Conservation (phyloP, 2,888 invertebrate species). For the Epirrhoe alternata region DNA sequence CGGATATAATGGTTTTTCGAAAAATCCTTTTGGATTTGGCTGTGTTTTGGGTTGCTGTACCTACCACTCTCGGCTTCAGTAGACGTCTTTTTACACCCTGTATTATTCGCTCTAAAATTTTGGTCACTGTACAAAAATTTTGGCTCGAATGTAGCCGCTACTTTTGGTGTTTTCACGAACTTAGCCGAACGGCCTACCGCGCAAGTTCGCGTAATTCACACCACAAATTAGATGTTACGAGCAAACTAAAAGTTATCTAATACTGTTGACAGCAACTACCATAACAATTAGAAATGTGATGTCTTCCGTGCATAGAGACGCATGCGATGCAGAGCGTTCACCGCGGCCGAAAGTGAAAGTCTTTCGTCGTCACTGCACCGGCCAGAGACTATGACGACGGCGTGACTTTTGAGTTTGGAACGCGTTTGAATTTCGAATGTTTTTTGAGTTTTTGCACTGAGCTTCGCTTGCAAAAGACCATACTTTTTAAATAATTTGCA, state of each 20-base stretch:
- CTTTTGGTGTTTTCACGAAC: too few relatives aligned
- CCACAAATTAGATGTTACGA: too few relatives aligned
- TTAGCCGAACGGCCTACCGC: too few relatives aligned
- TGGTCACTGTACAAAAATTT: too few relatives aligned
- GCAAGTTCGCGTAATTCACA: background rate
- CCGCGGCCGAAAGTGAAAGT: slow-evolving; percentile 35
- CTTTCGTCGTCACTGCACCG: slow-evolving; percentile 21
- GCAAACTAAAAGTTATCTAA: background rate
- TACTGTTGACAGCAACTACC: background rate
- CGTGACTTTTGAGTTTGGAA: slow-evolving; percentile 16
- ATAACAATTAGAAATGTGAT: slow-evolving; percentile 22
- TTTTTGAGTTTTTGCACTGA: background rate
- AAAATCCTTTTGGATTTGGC: too few relatives aligned
- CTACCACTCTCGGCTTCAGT: too few relatives aligned
- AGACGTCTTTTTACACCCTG: too few relatives aligned
- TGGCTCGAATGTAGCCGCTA: too few relatives aligned
- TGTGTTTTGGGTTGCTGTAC: too few relatives aligned
- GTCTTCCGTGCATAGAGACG: slow-evolving; percentile 30
- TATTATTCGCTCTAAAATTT: too few relatives aligned
- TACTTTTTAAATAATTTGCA: background rate
- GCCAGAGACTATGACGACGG: slow-evolving; percentile 11
- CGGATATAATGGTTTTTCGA: too few relatives aligned
- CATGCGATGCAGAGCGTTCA: slow-evolving; percentile 30
- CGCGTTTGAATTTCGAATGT: slow-evolving; percentile 3
- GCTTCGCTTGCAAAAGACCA: background rate